Evolutionary conservation across 2,113 vertebrate species (phyloP), one percentile per base, ranked within the genome.

Genomic region (Corythoichthys intestinalis): DNA sequence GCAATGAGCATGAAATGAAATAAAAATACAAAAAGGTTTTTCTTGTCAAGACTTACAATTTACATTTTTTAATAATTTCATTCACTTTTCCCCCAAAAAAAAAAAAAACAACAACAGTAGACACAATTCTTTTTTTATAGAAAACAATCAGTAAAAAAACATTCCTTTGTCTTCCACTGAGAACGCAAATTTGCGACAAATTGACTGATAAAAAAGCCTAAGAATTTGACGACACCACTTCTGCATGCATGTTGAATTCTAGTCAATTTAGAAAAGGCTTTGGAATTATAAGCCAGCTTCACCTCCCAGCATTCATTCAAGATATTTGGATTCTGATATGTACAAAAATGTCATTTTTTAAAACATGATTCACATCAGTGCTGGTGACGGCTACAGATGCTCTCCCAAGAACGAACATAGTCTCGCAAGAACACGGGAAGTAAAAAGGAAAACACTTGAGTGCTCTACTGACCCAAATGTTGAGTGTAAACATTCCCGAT

Each of bases 71-170:
- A 77, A 47, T 15, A 37, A 77, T 71, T 66, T 28, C 58, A 64
- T 56, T 67, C 76, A 73, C 64, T 68, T 73, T 75, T 78, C 76
- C 73, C 76, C 73, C 78, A 78, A 89, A 90, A 91, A 88, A 89
- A 82, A 85, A 75, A 13, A 49, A 35, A n/a, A 59, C 35, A 17
- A 61, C n/a, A 8, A 72, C 84, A 74, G 78, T 80, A 81, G 77
- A 89, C 82, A 75, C 71, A 84, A 84, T 71, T 90, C 83, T 80
- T 69, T 80, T 69, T 83, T 66, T 73, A 73, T 89, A 90, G 82
- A 92, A 91, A 92, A 91, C 78, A 81, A 85, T 82, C 80, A 75
- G 83, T 91, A 91, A 85, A 90, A 86, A 92, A 91, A 85, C 85
- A 87, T 91, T 91, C 86, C 35, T 54, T 66, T 69, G 86, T 91